These are phyloP conservation scores for Drosophila nr. fundita DNA, from an alignment of 2,888 invertebrate species.

Conservation along the genomic window DNA sequence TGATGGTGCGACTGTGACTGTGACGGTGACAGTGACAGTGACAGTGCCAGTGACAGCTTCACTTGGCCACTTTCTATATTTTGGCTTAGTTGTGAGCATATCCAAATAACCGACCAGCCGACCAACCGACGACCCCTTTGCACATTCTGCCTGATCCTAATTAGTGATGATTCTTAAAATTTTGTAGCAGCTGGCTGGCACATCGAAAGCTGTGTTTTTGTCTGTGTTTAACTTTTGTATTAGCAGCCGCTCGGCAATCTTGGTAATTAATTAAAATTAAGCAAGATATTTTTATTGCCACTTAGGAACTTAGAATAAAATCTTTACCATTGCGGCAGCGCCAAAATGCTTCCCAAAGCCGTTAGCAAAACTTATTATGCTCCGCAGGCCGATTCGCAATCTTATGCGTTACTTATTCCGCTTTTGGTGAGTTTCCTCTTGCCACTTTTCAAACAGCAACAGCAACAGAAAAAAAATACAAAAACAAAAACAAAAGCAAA, in stretches of 20 bases:
- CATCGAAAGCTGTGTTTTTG: slow-evolving; percentile 1
- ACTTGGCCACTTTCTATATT: slow-evolving; percentile 4
- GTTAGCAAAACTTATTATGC: slow-evolving; percentile 9
- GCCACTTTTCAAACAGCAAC: slow-evolving; percentile 14
- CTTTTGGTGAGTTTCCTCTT: neutral
- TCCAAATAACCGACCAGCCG: neutral
- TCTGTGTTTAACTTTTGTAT: slow-evolving; percentile 11
- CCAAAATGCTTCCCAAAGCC: slow-evolving; percentile 1
- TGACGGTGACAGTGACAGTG: neutral
- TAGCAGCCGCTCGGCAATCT: slow-evolving; percentile 2
- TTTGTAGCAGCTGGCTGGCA: neutral
- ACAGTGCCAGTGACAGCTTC: slow-evolving; percentile 15
- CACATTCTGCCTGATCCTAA: neutral
- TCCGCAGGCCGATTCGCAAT: neutral
- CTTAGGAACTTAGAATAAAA: slow-evolving; percentile 8
- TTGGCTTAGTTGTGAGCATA: neutral
- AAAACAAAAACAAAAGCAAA: neutral
- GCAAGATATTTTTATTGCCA: slow-evolving; percentile 10
- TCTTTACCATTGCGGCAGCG: slow-evolving; percentile 20
- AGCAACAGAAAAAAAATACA: neutral
- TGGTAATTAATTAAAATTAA: slow-evolving; percentile 9
- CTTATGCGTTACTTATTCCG: slow-evolving; percentile 10
- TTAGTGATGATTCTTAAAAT: slow-evolving; percentile 11
- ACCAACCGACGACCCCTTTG: neutral
- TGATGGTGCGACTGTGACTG: neutral